phyloP scores from a whole-genome alignment of 2,113 vertebrate species.

The Ifrita kowaldi region DNA sequence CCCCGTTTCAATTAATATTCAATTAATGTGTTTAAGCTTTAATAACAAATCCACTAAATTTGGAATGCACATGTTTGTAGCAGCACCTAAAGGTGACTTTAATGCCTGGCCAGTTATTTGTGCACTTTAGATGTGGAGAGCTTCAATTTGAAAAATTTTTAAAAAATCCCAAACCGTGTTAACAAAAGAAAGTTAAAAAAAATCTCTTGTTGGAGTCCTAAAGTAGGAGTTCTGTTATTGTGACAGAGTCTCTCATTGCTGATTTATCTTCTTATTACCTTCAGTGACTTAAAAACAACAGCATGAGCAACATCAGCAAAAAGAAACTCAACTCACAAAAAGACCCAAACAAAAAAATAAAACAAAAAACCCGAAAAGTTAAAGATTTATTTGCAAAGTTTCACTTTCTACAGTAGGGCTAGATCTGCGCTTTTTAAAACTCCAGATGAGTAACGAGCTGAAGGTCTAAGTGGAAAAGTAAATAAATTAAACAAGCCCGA shows the following conservation, averaged over 20 bases:
- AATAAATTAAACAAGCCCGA: background rate
- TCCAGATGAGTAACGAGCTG: background rate
- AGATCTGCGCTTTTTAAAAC: background rate
- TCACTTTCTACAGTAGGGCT: background rate
- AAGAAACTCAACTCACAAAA: no score
- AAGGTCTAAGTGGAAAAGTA: background rate
- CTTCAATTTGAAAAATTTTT: background rate
- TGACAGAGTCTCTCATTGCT: background rate
- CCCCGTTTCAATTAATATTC: background rate
- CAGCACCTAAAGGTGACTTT: background rate
- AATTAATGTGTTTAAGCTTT: background rate
- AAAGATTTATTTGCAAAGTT: background rate
- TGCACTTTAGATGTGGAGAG: background rate
- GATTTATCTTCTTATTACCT: background rate
- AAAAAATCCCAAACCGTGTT: no score
- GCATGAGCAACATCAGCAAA: background rate
- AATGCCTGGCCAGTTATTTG: background rate
- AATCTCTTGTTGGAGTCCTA: background rate
- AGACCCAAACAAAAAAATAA: background rate
- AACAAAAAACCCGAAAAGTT: background rate
- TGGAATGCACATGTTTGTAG: background rate
- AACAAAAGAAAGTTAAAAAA: background rate
- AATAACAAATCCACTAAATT: background rate
- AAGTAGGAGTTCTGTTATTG: background rate
- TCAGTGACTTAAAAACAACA: background rate